Percentiles rank a stretch among this genome's conserved stretches.
These are phyloP conservation scores for Helicoverpa armigera DNA, from an alignment of 1,140 invertebrate species.

Conservation along the genomic window DNA sequence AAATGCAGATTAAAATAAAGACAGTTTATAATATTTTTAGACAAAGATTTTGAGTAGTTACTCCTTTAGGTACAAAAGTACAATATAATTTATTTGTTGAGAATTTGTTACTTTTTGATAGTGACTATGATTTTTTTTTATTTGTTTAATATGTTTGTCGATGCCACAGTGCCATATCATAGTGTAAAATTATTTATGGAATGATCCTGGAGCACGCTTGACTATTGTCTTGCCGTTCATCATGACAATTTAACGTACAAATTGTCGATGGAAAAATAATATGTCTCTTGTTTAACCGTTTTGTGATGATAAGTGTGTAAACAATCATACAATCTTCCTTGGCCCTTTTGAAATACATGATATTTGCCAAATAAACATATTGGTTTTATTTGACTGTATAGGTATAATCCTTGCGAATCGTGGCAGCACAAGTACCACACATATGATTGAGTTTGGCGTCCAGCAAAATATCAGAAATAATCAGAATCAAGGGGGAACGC, in stretches of 20 bases:
- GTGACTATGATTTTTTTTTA: conserved; percentile 75
- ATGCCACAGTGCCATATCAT: conserved; percentile 68
- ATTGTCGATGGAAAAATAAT: conserved; percentile 8
- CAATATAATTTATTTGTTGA: conserved; percentile 23
- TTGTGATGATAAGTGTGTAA: not conserved
- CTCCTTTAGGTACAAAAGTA: conserved; percentile 9
- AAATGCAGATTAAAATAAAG: not conserved
- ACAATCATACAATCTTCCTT: conserved; percentile 2
- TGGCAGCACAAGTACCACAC: too few species aligned
- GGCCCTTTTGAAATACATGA: conserved; percentile 32
- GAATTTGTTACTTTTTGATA: conserved; percentile 36
- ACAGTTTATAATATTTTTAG: not conserved
- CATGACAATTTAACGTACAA: conserved; percentile 49
- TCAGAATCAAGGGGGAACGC: too few species aligned
- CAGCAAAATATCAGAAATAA: too few species aligned
- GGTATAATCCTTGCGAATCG: too few species aligned
- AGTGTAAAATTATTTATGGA: conserved; percentile 48
- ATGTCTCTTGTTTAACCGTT: conserved; percentile 8
- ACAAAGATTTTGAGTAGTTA: not conserved
- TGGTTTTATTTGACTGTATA: conserved; percentile 5
- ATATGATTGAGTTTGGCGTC: too few species aligned
- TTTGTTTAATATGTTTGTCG: conserved; percentile 53
- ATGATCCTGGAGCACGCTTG: conserved; percentile 14
- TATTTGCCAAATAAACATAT: conserved; percentile 26
- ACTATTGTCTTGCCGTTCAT: conserved; percentile 48